Percentiles rank a stretch among this genome's conserved stretches.
Conservation (phyloP, 2,113 vertebrate species). For the Suricata suricatta region DNA sequence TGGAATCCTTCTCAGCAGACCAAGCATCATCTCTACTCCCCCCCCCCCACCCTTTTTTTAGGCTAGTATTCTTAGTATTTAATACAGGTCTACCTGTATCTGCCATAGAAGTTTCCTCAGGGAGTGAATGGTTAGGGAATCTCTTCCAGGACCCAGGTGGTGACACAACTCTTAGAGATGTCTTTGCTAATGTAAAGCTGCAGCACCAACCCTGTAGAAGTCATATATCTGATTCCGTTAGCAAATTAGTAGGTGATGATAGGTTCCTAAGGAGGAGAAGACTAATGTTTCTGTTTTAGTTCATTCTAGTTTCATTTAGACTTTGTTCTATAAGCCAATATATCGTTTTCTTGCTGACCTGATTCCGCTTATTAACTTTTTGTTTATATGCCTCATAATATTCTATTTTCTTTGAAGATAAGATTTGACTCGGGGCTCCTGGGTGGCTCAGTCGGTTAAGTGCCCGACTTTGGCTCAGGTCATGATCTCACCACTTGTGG, state of each 20-base stretch:
- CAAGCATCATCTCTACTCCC: background rate
- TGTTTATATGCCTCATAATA: background rate
- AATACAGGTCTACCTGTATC: background rate
- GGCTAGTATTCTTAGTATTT: background rate
- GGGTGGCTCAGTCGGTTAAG: too few relatives aligned
- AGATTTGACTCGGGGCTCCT: too few relatives aligned
- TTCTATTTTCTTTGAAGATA: constrained; percentile 21
- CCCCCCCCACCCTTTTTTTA: background rate
- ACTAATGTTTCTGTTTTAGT: constrained; percentile 8
- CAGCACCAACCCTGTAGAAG: background rate
- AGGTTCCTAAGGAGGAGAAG: background rate
- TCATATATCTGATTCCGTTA: constrained; percentile 12
- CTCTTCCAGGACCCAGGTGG: background rate
- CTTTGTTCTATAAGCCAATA: background rate
- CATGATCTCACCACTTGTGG: too few relatives aligned
- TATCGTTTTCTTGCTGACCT: constrained; percentile 2
- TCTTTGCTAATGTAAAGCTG: background rate
- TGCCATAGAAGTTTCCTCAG: background rate
- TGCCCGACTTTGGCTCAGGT: too few relatives aligned
- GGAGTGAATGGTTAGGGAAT: background rate
- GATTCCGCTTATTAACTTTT: background rate
- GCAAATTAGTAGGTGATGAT: background rate
- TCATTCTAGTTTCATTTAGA: constrained; percentile 29
- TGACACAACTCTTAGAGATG: background rate
- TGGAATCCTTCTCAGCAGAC: constrained; percentile 5